phyloP scores from a whole-genome alignment of 2,113 vertebrate genomes.

The Sterrhoptilus dennistouni region DNA sequence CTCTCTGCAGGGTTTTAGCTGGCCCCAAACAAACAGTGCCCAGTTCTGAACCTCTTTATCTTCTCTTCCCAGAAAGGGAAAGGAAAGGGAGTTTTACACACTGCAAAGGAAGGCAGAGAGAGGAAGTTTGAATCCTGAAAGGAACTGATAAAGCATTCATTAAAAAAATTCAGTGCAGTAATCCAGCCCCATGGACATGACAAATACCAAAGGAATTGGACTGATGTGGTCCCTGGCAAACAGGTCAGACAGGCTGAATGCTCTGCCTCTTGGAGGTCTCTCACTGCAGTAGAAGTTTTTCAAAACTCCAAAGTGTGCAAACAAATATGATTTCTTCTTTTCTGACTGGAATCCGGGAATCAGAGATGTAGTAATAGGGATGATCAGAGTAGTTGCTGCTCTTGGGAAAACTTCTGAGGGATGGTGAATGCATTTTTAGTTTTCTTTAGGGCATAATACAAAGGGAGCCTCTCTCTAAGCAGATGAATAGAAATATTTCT shows the following conservation, averaged over 20 bases:
- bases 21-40: not conserved
- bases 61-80: not conserved
- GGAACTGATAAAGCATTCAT: not conserved
- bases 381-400: not conserved
- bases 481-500: not conserved
- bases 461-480: not conserved
- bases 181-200: not conserved
- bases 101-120: not conserved
- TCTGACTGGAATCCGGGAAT: too few species aligned
- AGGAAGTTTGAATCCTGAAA: not conserved
- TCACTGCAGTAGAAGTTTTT: not conserved
- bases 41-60: not conserved
- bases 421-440: not conserved
- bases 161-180: not conserved
- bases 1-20: not conserved
- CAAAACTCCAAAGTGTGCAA: not conserved
- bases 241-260: not conserved
- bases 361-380: not conserved
- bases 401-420: not conserved
- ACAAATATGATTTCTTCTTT: not conserved
- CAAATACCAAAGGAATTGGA: fast-evolving
- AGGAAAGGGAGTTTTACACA: not conserved
- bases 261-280: not conserved
- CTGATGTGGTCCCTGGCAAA: not conserved
- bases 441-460: not conserved